Base-by-base conservation (phyloP, 2,888 invertebrate genomes). In the Osmoderma eremita region DNA sequence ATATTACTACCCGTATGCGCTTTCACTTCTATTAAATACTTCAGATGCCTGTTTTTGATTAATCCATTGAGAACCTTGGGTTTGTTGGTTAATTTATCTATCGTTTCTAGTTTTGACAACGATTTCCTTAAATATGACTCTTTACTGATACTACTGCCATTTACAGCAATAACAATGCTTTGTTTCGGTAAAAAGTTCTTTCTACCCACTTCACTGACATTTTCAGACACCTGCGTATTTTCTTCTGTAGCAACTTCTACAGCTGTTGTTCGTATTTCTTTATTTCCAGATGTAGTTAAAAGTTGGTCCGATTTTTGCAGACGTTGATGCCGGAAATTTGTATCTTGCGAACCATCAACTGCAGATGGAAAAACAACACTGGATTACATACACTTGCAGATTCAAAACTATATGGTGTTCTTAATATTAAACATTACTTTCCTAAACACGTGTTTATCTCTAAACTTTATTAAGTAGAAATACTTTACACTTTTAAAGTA, bases 341-440 rank as follows among this genome's bases (percentile, higher is more conserved):
- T 61, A 45, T 61, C 30, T 24, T 30, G 20, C 30, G 58, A 45
- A 12, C 45, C 45, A 24, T 45, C 15, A 24, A 42, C 58, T 61
- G 58, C 12, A 45, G 58, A 61, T 30, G 58, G 58, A 61, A 61
- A 61, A 61, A 45, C 17, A 61, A 61, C 42, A 58, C 58, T 61
- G 20, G 13, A 61, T 61, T 45, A 61, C 12, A 42, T 42, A 15
- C 15, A 18, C 41, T 45, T 48, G 58, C 17, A 30, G 45, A 61
- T 24, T 20, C 22, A 1, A 30, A 20, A 15, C 2, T 30, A 61
- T 12, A 39, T 5, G 41, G 20, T 18, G 20, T 30, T n/a, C 15
- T 24, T 45, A 24, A 54, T 39, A 39, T 12, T 10, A 10, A 8
- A 10, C 12, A 53, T 22, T 24, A 18, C 3, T 50, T 17, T 22